Evolutionary conservation across 2,888 invertebrate genomes (phyloP).

Genomic region (Epinotia bilunana): DNA sequence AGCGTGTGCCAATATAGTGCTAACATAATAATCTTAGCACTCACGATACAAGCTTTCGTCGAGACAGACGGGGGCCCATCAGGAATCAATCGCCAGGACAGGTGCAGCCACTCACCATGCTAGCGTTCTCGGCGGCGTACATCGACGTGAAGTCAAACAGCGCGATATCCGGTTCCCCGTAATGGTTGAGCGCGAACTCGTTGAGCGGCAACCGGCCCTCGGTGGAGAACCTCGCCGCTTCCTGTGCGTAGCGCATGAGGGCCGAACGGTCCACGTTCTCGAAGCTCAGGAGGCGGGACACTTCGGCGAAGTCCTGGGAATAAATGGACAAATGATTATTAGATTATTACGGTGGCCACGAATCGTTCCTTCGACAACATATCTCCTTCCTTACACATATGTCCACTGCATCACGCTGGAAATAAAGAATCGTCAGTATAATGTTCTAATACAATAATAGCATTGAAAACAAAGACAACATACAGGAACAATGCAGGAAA

Average conservation of each 20-base stretch:
- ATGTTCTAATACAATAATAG: no score
- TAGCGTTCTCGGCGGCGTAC: slow-evolving; percentile 98
- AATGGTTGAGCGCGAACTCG: slow-evolving; percentile 99
- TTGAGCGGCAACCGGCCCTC: slow-evolving; percentile 92
- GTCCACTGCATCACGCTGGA: no score
- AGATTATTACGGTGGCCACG: no score
- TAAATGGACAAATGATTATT: no score
- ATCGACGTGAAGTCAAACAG: slow-evolving; percentile 99
- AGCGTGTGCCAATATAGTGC: no score
- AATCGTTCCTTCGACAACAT: no score
- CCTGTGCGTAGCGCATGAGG: slow-evolving; percentile 94
- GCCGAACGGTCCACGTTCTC: slow-evolving; percentile 97
- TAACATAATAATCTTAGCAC: no score
- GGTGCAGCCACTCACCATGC: slow-evolving; percentile 90
- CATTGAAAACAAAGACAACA: no score
- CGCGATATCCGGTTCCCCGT: slow-evolving; percentile 98
- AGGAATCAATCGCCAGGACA: slow-evolving; percentile 91
- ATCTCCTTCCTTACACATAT: no score
- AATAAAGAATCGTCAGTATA: no score
- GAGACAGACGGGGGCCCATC: slow-evolving; percentile 93
- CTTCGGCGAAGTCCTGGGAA: slow-evolving; percentile 94
- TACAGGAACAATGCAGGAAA: no score
- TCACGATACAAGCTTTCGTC: no score
- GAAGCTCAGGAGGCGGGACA: slow-evolving; percentile 92
- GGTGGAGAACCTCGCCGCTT: slow-evolving; percentile 98